Evolutionary conservation across 2,888 invertebrate species (phyloP), one percentile per base, ranked within the genome.

Genomic region (Eilema caniola): DNA sequence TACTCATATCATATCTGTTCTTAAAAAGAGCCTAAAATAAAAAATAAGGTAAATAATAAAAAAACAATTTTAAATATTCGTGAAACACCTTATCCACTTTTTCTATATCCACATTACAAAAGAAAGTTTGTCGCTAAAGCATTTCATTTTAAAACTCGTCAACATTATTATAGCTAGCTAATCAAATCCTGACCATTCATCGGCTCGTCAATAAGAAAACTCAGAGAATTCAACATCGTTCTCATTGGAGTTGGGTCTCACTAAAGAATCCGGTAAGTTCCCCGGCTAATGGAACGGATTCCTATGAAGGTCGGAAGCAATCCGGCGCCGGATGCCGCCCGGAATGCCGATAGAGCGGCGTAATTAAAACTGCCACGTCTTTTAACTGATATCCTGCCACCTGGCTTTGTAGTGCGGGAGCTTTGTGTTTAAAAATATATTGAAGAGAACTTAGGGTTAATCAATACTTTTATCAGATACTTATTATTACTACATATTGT

Each of bases 281-380:
- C 77, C 83, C 80, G 74, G 91, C 90, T 90, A 92, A 92, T 92
- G 86, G 90, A 89, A 88, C 85, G 88, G 90, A 92, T 92, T 92
- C 91, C 91, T 83, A 78, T 82, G 86, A 83, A 81, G 86, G 86
- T 85, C 85, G 85, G 85, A 84, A 83, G 84, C 85, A 85, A 85
- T 86, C 86, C 85, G 83, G 86, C 82, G 78, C 76, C 82, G 81
- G 83, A 79, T 81, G 79, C 80, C 81, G 85, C 67, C 79, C 80
- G 92, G 92, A 91, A 92, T 92, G 90, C 85, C 91, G 90, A 91
- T 91, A 88, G 85, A 84, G 86, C 83, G 85, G 83, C 88, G 91
- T 92, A 92, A 92, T 92, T 92, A 92, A 92, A 92, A 90, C 89
- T 90, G 90, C 89, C 90, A 86, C 86, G 89, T 86, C 89, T 89